Evolutionary conservation across 2,888 invertebrate species (phyloP), one percentile per base, ranked within the genome.

Genomic region (Microctonus aethiopoides): DNA sequence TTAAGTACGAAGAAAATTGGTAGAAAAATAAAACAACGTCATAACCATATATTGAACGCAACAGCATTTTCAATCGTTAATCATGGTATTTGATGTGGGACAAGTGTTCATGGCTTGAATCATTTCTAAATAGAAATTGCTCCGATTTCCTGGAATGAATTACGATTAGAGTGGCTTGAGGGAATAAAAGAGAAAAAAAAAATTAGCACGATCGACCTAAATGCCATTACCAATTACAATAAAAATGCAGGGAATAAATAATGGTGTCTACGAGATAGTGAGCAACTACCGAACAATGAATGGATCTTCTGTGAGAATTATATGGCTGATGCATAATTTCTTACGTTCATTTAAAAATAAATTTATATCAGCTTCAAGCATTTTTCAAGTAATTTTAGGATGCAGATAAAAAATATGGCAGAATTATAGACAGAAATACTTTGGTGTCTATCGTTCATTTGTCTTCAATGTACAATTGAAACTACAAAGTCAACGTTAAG

Each of bases 51-150:
- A 52, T 51, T 64, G 51, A 64, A 51, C 63, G 51, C 32, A 64
- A 51, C 34, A 64, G 63, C 20, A 64, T 52, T 64, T 64, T 11
- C 52, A 22, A 64, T 32, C 52, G 52, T 64, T 64, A 64, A 64
- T 64, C 63, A 63, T 51, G 16, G 32, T 22, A 32, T 64, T 39
- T 62, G 41, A 46, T 62, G 46, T 46, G 46, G 26, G 41, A 22
- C 22, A 29, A 51, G 22, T n/a, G 26, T 41, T n/a, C 46, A 16
- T 20, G 62, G 62, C 39, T 62, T 26, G 63, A 64, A 64, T 64
- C 29, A 62, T 39, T 64, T 52, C 51, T 64, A 22, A 39, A 39
- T 39, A 39, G 20, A 52, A 54, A 64, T 64, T 22, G 63, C 52
- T 64, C 32, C 52, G 62, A 62, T 41, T 46, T 62, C 26, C 46